Evolutionary conservation across 2,113 vertebrate species (phyloP), one percentile per base, ranked within the genome.

Genomic region (Boulengeromyrus knoepffleri): DNA sequence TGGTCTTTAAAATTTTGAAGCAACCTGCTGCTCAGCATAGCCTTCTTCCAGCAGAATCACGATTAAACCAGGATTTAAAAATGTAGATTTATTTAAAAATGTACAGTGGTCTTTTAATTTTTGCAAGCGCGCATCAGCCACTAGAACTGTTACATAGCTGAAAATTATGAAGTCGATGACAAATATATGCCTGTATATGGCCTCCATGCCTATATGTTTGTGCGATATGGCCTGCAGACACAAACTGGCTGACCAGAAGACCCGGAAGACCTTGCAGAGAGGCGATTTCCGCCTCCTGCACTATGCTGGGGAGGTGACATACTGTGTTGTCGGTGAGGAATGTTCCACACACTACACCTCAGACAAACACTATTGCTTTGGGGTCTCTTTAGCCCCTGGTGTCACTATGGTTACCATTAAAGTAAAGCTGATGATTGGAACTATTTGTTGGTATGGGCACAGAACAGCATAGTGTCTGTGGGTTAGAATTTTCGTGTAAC

Each of bases 241-340:
- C 93, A 99, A 97, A 94, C 95, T 99, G 91, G 98, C 97, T 0
- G 97, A 98, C 91, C 97, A 97, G 85, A 97, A 94, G 88, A 97
- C 96, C 1, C 94, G 97, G 4, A 98, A 97, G 95, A 96, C 96
- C 46, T 97, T 99, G 47, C 97, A 98, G 91, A 97, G 97, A 94
- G 96, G 98, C 90, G 98, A 99, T 94, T 99, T 99, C 91, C 96
- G 96, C 42, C 97, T 99, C 88, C 94, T 97, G 85, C 98, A 99
- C 94, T 99, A 99, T 0, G 98, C 98, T 0, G 99, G 99, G 17
- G 99, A 98, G 91, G 99, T 99, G 93, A 99, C 98, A 0, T 99
- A 99, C 95, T 98, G 97, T 62, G 97, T 98, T 90, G 95, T 97
- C 39, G 99, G 99, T 99, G 95, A 98, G 97, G 92, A 89, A 56